Percentiles rank a stretch among this genome's conserved stretches.
Evolutionary conservation across 2,113 vertebrate species (phyloP).

Genomic region (Cavia porcellus): DNA sequence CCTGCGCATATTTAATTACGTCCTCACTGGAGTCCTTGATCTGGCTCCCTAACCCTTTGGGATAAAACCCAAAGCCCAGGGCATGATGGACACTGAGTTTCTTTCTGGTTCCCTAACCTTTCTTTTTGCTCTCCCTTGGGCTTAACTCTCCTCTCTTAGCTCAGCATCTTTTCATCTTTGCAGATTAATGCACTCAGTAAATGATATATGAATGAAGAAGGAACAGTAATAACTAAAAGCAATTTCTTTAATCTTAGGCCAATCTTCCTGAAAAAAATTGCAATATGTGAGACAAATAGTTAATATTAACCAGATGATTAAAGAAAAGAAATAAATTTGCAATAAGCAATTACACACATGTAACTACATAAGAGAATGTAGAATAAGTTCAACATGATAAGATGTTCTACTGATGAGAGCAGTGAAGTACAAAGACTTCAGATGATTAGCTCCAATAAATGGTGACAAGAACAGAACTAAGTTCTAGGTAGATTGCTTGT

Average conservation of each 20-base stretch:
- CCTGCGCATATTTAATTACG: too few relatives aligned
- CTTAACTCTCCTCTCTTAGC: not conserved
- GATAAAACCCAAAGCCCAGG: not conserved
- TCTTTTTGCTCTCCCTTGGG: not conserved
- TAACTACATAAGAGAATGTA: not conserved
- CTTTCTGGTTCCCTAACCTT: too few relatives aligned
- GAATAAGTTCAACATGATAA: not conserved
- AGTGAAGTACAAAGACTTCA: not conserved
- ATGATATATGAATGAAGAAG: not conserved
- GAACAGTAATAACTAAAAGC: not conserved
- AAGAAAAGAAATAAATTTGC: not conserved
- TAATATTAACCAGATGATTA: not conserved
- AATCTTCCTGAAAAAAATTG: not conserved
- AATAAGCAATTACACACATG: not conserved
- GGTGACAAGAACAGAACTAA: not conserved
- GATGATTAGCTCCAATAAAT: not conserved
- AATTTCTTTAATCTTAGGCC: not conserved
- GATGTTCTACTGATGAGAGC: not conserved
- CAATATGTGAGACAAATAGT: not conserved
- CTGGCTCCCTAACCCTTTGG: not conserved
- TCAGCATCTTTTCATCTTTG: not conserved
- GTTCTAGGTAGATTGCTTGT: not conserved
- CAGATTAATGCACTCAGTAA: not conserved
- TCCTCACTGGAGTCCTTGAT: not conserved
- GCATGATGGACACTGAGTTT: not conserved